A percentile compares a stretch with the other conserved stretches of the same genome.
phyloP scores from a whole-genome alignment of 2,797 vertebrate species.

The Threskiornis aethiopicus region DNA sequence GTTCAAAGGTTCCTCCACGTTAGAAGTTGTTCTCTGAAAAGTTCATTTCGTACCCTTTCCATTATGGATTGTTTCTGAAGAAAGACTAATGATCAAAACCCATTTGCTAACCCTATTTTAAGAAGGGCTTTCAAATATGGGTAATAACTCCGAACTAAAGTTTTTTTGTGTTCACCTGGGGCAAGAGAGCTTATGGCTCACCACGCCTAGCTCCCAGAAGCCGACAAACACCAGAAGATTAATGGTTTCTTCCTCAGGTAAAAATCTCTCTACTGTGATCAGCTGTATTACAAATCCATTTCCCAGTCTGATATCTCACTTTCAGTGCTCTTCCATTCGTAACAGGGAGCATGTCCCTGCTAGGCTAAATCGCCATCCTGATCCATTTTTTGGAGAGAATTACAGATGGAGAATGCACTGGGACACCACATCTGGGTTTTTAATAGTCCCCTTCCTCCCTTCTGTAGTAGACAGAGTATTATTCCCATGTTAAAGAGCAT shows the following conservation, averaged over 20 bases:
- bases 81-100: background rate
- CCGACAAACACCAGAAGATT: background rate
- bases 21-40: constrained; percentile 8
- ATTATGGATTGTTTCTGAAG: constrained; percentile 15
- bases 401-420: background rate
- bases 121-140: background rate
- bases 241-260: background rate
- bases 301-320: background rate
- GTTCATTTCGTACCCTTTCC: constrained; percentile 26
- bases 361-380: background rate
- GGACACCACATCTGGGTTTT: background rate
- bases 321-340: background rate
- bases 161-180: background rate
- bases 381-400: background rate
- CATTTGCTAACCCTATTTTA: constrained; percentile 15
- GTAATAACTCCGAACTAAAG: background rate
- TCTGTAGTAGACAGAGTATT: accelerated
- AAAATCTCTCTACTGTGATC: constrained; percentile 1
- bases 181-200: background rate
- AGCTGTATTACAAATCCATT: constrained; percentile 13
- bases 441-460: background rate
- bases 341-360: background rate
- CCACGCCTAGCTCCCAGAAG: background rate
- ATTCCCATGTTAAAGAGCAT: background rate
- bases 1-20: constrained; percentile 31